A percentile compares a stretch with the other conserved stretches of the same genome.
Evolutionary conservation across 2,113 vertebrate species (phyloP).

Genomic region (Aspiorhynchus laticeps): DNA sequence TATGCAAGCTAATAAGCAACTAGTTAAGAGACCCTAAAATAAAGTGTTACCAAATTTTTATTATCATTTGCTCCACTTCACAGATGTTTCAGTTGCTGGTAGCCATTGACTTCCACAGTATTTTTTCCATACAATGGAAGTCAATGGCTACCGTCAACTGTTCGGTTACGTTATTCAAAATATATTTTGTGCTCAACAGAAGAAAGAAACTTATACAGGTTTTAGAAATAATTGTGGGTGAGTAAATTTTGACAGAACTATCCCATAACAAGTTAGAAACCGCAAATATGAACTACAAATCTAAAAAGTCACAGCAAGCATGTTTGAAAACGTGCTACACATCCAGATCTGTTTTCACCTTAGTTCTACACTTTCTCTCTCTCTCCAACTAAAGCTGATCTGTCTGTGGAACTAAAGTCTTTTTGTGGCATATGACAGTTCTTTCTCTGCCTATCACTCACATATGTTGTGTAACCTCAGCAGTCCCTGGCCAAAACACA

Average conservation of each 20-base stretch:
- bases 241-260: not conserved
- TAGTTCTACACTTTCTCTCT: too few species aligned
- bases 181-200: not conserved
- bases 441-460: conserved; percentile 29
- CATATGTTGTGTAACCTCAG: conserved; percentile 51
- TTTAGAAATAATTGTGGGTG: not conserved
- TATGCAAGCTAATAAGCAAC: too few species aligned
- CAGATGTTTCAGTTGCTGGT: not conserved
- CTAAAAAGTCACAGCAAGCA: not conserved
- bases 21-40: too few species aligned
- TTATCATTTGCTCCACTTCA: not conserved
- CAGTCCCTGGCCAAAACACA: conserved; percentile 42
- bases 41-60: too few species aligned
- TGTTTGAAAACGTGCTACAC: not conserved
- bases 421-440: conserved; percentile 30
- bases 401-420: conserved; percentile 29
- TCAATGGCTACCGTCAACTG: too few species aligned
- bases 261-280: not conserved
- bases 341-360: not conserved
- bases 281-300: not conserved
- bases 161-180: not conserved
- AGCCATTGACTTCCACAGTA: not conserved
- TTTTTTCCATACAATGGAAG: too few species aligned
- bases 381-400: conserved; percentile 23
- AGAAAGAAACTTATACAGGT: not conserved